These are phyloP conservation scores for Anorthoa munda DNA, from an alignment of 2,888 invertebrate genomes.

Conservation along the genomic window DNA sequence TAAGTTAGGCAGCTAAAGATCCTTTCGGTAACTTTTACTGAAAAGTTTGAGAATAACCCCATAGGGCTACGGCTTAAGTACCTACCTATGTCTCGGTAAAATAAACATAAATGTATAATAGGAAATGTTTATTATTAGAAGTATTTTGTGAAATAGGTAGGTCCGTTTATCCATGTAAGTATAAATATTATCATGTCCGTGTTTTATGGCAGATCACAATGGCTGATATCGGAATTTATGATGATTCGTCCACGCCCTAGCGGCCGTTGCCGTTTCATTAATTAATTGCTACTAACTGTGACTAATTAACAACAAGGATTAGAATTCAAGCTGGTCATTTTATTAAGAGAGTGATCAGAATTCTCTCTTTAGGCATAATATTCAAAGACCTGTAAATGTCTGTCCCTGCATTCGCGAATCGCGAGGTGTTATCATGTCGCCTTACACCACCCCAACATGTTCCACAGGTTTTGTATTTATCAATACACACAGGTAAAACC, in stretches of 20 bases:
- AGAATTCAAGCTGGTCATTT: not conserved
- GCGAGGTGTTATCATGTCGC: constrained; percentile 53
- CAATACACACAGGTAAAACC: constrained; percentile 54
- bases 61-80: not conserved
- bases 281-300: constrained; percentile 26
- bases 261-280: constrained; percentile 1
- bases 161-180: not conserved
- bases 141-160: not conserved
- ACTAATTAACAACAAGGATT: constrained; percentile 6
- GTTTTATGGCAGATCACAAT: constrained; percentile 11
- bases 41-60: not conserved
- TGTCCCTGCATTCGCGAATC: constrained; percentile 23
- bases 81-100: not conserved
- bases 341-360: not conserved
- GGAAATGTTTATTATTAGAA: not conserved
- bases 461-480: constrained; percentile 61
- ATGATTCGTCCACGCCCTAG: constrained; percentile 20
- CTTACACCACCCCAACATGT: constrained; percentile 53
- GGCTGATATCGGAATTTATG: constrained; percentile 16
- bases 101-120: constrained; percentile 3
- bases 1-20: not conserved
- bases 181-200: not conserved
- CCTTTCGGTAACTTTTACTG: constrained; percentile 9
- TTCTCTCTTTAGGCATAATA: constrained; percentile 1
- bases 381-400: not conserved